A percentile compares a stretch with the other conserved stretches of the same genome.
Conservation (phyloP, 2,888 invertebrate genomes). For the Phengaris alcon region DNA sequence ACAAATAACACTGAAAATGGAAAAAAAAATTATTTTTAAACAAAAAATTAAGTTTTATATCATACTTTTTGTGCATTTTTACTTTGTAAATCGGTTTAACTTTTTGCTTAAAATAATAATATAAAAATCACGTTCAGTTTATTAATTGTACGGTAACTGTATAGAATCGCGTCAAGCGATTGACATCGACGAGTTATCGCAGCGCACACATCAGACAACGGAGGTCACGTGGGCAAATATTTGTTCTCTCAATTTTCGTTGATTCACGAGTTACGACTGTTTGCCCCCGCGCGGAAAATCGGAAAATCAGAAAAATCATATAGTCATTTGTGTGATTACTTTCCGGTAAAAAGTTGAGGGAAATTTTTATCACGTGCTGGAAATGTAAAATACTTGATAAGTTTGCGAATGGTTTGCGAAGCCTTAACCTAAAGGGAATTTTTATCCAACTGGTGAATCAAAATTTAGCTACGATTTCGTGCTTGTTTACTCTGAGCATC, state of each 20-base stretch:
- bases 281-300: slow-evolving; percentile 33
- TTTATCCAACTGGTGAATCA: too few relatives aligned
- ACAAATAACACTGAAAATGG: too few relatives aligned
- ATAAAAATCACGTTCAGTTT: not conserved
- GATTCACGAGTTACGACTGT: slow-evolving; percentile 46
- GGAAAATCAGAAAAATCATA: slow-evolving; percentile 28
- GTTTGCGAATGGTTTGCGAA: not conserved
- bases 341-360: not conserved
- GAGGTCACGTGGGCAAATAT: slow-evolving; percentile 64
- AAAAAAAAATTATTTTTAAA: too few relatives aligned
- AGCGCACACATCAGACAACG: slow-evolving; percentile 48
- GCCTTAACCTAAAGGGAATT: too few relatives aligned
- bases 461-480: too few relatives aligned
- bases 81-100: too few relatives aligned
- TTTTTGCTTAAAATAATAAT: too few relatives aligned
- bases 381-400: not conserved
- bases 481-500: too few relatives aligned
- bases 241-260: slow-evolving; percentile 72
- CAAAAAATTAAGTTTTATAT: too few relatives aligned
- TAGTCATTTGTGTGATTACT: slow-evolving; percentile 18
- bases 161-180: not conserved
- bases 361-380: slow-evolving; percentile 8
- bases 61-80: too few relatives aligned
- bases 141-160: not conserved
- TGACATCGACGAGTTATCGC: slow-evolving; percentile 43